Evolutionary conservation across 1,140 invertebrate species (phyloP), one percentile per base, ranked within the genome.

Genomic region (Dreissena rostriformis): DNA sequence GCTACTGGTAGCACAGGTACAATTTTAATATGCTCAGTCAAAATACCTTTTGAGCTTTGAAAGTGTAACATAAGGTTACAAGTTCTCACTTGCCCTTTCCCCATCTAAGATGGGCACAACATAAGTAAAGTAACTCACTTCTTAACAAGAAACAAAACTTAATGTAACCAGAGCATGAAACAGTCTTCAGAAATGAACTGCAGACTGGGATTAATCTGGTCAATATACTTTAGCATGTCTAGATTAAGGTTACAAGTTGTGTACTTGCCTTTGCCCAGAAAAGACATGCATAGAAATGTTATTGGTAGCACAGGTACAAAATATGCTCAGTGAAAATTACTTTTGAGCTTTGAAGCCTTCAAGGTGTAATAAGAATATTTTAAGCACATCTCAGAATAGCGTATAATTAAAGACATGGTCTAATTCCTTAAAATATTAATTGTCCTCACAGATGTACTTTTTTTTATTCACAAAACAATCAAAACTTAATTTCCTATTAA

Each of bases 361-460:
- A 39, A 39, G 39, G 39, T 39, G 39, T 39, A 39, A 39, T 5
- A 39, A 39, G 39, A 39, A 39, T 39, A 39, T 39, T 39, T 68
- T n/a, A 28, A 22, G 19, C 29, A 77, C 63, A 77, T 67, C 75
- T 67, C 75, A 77, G 75, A 77, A 77, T 77, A 77, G 75, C 49
- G 75, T 77, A 77, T 77, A 49, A 61, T 61, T 61, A 61, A 11
- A 61, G 57, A 61, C 57, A 61, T 61, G 2, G 2, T 61, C 57
- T 57, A 19, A 57, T 57, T 57, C 19, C 53, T 19, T 57, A 14
- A 14, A 57, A 57, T 14, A 57, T n/a, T 57, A 57, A 65, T 66
- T 77, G 24, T 77, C 74, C 57, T 77, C 74, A 77, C 66, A 39
- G 74, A 77, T 77, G 74, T 77, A 39, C 53, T 12, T 14, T 12